Base-by-base conservation (phyloP, 2,797 vertebrate species). In the Intellagama lesueurii region DNA sequence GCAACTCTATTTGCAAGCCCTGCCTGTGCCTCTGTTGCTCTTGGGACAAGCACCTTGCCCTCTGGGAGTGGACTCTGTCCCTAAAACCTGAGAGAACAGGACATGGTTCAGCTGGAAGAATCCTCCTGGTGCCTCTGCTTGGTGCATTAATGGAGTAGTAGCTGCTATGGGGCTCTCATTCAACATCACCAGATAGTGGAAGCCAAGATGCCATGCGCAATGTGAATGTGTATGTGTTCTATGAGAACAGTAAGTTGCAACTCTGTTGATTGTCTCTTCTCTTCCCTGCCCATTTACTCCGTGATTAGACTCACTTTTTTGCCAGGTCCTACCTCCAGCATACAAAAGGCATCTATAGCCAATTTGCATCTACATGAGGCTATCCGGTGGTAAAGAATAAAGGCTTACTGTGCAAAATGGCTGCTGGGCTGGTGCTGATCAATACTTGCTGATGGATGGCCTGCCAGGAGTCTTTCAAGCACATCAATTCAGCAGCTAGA, bases 371-470 rank as follows among this genome's bases (percentile, higher is more conserved):
- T 85, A 89, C 92, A 83, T 35, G 7, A 92, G 89, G 86, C 91
- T 94, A 94, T 94, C 81, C 92, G 85, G 89, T 89, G 88, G 73
- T n/a, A 90, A 91, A 93, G 87, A 94, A 94, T 94, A 94, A 96
- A 91, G 87, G 92, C 91, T 92, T 90, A 92, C 89, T 94, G 93
- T 87, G 93, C 94, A 94, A 93, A 96, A 95, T 89, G 90, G 90
- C 49, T 94, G 90, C 91, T 83, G 69, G 88, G 68, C 70, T 86
- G 90, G 88, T 79, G 87, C 89, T 94, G 94, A 96, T 96, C 96
- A 95, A 96, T 96, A 95, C 87, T 32, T 88, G 88, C 88, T 96
- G 95, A 96, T 94, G 93, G 90, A 96, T 95, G 93, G 93, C 94
- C 94, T 94, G 93, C 94, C 94, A 95, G 90, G 91, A 94, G 80